Evolutionary conservation across 1,140 invertebrate genomes (phyloP).

Genomic region (Metopolophium dirhodum): DNA sequence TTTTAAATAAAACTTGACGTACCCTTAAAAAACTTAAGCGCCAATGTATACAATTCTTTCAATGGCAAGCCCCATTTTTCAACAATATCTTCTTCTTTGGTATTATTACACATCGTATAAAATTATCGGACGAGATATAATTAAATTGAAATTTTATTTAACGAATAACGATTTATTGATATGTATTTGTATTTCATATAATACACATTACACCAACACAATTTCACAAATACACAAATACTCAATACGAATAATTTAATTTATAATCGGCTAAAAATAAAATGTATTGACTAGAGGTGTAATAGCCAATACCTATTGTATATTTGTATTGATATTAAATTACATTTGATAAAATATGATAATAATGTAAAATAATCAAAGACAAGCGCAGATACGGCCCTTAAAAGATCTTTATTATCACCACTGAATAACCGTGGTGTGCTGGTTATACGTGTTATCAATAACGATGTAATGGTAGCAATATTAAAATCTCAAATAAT

Average conservation of each 20-base stretch:
- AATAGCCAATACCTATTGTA: background rate
- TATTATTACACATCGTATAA: conserved; percentile 39
- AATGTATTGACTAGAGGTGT: background rate
- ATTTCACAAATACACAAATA: background rate
- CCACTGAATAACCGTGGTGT: no score
- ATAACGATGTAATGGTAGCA: background rate
- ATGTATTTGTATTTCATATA: background rate
- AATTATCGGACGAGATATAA: background rate
- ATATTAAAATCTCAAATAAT: background rate
- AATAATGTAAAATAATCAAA: background rate
- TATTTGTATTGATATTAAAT: background rate
- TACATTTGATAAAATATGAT: background rate
- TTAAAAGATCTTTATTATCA: no score
- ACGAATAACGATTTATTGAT: background rate
- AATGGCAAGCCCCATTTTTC: conserved; percentile 72
- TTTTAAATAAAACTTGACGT: conserved; percentile 60
- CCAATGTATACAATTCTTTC: conserved; percentile 84
- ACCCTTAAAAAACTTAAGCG: conserved; percentile 90
- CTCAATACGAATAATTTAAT: background rate
- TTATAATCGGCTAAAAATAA: background rate
- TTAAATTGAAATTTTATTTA: background rate
- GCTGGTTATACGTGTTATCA: no score
- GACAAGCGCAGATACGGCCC: no score
- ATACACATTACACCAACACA: background rate
- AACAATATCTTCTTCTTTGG: conserved; percentile 48